Evolutionary conservation across 2,888 invertebrate species (phyloP).

Genomic region (Slavum lentiscoides): DNA sequence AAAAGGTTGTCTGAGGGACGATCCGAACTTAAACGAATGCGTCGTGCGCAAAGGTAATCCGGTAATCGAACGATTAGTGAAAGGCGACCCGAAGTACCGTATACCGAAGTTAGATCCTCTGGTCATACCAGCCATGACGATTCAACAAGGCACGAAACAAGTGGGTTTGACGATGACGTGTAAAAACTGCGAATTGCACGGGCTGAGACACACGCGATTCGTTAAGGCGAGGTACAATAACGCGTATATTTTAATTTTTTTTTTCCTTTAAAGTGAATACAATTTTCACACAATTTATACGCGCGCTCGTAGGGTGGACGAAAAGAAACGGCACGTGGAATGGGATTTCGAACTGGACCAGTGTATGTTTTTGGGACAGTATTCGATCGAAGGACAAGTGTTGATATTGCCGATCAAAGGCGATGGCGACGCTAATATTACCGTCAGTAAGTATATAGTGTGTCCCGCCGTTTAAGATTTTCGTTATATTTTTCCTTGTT

Average conservation of each 20-base stretch:
- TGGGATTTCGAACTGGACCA: conserved; percentile 62
- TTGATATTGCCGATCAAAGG: conserved; percentile 64
- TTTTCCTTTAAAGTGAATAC: too few relatives aligned
- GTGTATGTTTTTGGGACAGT: conserved; percentile 63
- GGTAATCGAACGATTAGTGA: conserved; percentile 56
- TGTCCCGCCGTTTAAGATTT: conserved; percentile 56
- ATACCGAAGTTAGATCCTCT: conserved; percentile 57
- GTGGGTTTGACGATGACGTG: conserved; percentile 56
- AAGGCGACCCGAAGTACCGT: conserved; percentile 57
- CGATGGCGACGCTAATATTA: conserved; percentile 63
- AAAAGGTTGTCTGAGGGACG: conserved; percentile 56
- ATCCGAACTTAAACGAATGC: conserved; percentile 57
- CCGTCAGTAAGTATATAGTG: conserved; percentile 66
- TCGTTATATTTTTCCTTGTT: neutral
- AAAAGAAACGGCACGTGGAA: conserved; percentile 56
- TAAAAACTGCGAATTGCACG: conserved; percentile 56
- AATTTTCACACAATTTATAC: neutral
- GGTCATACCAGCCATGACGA: conserved; percentile 55
- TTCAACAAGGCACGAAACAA: conserved; percentile 57
- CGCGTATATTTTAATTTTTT: too few relatives aligned
- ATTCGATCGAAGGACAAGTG: conserved; percentile 64
- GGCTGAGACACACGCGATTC: conserved; percentile 56
- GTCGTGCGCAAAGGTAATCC: conserved; percentile 56
- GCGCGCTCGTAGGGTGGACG: conserved; percentile 55
- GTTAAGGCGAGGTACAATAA: conserved; percentile 55